phyloP scores from a whole-genome alignment of 2,113 vertebrate species.

The Donacobius atricapilla region DNA sequence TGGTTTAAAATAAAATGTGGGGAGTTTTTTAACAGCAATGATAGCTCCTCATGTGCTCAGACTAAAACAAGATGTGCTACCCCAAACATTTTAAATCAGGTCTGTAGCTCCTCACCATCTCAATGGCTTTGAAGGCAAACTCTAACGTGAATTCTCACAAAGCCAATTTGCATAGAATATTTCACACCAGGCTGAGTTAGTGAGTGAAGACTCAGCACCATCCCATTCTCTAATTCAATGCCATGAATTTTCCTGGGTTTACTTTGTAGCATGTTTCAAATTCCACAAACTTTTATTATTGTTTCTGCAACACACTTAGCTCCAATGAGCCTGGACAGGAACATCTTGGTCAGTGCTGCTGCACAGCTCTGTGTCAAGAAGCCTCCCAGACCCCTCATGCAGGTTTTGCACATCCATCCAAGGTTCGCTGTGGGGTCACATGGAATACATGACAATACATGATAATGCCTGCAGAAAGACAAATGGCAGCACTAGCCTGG shows the following conservation, averaged over 20 bases:
- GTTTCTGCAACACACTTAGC: background rate
- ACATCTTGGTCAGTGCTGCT: background rate
- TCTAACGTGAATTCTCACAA: background rate
- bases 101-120: background rate
- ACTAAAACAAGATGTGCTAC: background rate
- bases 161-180: background rate
- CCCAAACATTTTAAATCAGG: background rate
- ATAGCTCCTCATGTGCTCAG: background rate
- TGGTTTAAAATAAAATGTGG: background rate
- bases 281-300: background rate
- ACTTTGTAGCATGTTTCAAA: background rate
- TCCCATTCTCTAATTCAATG: background rate
- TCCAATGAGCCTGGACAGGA: background rate
- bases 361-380: background rate
- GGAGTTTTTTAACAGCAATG: background rate
- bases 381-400: background rate
- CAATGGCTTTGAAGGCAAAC: background rate
- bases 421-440: background rate
- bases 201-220: background rate
- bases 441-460: rapidly evolving
- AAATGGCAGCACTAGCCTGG: background rate
- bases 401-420: background rate
- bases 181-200: background rate
- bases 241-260: background rate
- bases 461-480: background rate